A percentile compares a stretch with the other conserved stretches of the same genome.
Evolutionary conservation across 23 tunicate species (phyloP).

Genomic region (Ascidia mentula): DNA sequence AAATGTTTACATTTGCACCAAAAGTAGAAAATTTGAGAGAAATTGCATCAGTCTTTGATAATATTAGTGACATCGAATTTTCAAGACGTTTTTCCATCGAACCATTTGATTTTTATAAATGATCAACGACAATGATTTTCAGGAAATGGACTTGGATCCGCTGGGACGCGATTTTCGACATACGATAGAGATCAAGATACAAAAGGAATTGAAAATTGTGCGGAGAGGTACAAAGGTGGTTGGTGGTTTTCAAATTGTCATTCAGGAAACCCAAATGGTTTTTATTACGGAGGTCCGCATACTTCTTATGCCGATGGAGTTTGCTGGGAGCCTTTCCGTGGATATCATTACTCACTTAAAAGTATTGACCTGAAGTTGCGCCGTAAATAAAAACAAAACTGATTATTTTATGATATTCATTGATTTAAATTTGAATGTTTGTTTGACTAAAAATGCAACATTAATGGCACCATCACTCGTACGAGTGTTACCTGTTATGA

Average conservation of each 20-base stretch:
- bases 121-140: no score
- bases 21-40: no score
- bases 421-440: no score
- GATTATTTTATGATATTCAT: no score
- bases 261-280: constrained; percentile 17
- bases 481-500: no score
- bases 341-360: constrained; percentile 24
- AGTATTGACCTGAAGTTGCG: constrained; percentile 33
- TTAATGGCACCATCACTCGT: no score
- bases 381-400: constrained; percentile 21
- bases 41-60: no score
- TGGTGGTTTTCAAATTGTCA: constrained; percentile 40
- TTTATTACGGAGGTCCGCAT: constrained; percentile 17
- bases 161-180: constrained; percentile 11
- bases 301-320: constrained; percentile 23
- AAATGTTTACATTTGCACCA: not conserved
- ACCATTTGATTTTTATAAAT: no score
- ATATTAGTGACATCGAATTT: no score
- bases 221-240: constrained; percentile 24
- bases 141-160: not conserved
- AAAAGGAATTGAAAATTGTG: not conserved
- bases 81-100: no score
- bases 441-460: no score
- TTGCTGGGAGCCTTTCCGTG: constrained; percentile 1
- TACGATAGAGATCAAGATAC: constrained; percentile 30